Base-by-base conservation (phyloP, 2,888 invertebrate species). In the Molorchus minor region DNA sequence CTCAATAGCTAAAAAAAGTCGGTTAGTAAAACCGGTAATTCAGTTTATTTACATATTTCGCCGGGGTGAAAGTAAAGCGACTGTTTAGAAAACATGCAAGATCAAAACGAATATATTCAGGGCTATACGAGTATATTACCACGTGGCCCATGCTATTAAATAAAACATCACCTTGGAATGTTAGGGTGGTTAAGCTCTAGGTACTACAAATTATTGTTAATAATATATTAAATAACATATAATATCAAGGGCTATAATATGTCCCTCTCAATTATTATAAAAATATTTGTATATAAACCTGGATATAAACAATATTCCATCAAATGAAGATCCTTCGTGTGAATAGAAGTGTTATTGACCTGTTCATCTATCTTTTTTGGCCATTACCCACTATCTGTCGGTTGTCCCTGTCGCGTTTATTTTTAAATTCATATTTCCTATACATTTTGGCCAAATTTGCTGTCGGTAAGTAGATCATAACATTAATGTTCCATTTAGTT, bases 381-480 rank as follows among this genome's bases (percentile, higher is more conserved):
- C 8, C 3, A 25, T 25, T 25, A 25, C 8, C 8, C 25, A 5
- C 3, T 25, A 8, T 25, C 8, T 5, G 25, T 5, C 8, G 4
- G 25, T 25, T 25, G 8, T 25, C 3, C 33, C n/a, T 33, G 3
- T 33, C n/a, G n/a, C n/a, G n/a, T 33, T n/a, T n/a, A n/a, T 33
- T 33, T 33, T 33, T 33, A 33, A 10, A 33, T 33, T 10, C n/a
- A n/a, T 33, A n/a, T 33, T n/a, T 5, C 33, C 12, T 7, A 7
- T 12, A 33, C 33, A n/a, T n/a, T 33, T 33, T 33, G 5, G 7
- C 21, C 21, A 21, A 43, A 43, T 25, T 43, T 3, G 7, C 10
- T 12, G n/a, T 43, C 21, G 25, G 3, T 43, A 43, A 43, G 12
- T 43, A n/a, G 43, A 43, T 5, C 43, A 25, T 43, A 43, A 25